Conservation (phyloP, 2,113 vertebrate genomes). For the Gymnogyps californianus region DNA sequence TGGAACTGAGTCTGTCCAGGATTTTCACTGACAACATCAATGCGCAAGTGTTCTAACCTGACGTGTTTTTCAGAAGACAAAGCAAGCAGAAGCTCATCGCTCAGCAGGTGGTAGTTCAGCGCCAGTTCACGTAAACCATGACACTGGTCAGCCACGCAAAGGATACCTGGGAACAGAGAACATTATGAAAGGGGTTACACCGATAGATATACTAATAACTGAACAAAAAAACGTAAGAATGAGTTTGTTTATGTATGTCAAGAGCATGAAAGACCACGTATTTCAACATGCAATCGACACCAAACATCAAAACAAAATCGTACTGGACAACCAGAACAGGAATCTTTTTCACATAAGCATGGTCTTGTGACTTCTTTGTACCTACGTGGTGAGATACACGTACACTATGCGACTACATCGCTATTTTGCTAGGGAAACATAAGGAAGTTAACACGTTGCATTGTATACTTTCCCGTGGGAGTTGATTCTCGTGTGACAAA, state of each 20-base stretch:
- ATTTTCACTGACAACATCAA: conserved; percentile 97
- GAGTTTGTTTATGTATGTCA: not conserved
- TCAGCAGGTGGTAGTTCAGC: conserved; percentile 91
- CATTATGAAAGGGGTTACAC: not conserved
- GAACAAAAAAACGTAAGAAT: not conserved
- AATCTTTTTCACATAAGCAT: not conserved
- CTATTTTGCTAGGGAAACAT: not conserved
- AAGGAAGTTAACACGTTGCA: not conserved
- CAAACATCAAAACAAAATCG: not conserved
- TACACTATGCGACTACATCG: rapidly evolving
- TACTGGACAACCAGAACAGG: not conserved
- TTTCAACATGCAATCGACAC: not conserved
- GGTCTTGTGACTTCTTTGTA: not conserved
- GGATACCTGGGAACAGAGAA: conserved; percentile 72
- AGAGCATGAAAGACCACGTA: too few relatives aligned
- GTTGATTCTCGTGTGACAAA: not conserved
- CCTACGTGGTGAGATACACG: rapidly evolving
- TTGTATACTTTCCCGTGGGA: not conserved
- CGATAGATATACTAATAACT: not conserved
- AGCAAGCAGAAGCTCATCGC: conserved; percentile 91
- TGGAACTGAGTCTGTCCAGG: conserved; percentile 92
- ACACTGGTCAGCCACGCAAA: conserved; percentile 92
- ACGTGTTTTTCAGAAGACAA: conserved; percentile 95
- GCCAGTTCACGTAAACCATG: conserved; percentile 93
- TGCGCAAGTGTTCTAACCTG: conserved; percentile 91